Base-by-base conservation (phyloP, 2,797 vertebrate genomes). In the Eulemur mongoz region DNA sequence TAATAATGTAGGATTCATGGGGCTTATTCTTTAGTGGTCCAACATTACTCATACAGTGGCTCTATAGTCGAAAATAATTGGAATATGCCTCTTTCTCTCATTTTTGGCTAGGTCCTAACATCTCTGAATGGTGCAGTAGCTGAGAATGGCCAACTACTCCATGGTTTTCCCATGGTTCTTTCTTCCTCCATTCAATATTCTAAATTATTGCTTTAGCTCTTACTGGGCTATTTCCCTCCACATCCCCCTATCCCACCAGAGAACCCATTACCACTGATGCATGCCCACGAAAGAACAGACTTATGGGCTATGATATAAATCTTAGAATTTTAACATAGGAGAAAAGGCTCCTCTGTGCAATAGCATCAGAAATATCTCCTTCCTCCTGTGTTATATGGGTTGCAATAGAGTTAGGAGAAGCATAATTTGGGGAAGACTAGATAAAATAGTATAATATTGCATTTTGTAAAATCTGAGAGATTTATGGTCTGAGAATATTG, bases 391-490 rank as follows among this genome's bases (percentile, higher is more conserved):
- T 50, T 79, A 61, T 40, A 27, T 22, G 18, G 18, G 69, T 80
- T 59, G 7, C 14, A 92, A 50, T 27, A 40, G 25, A 11, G 75
- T 54, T 83, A 22, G 27, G 14, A 48, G 52, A 69, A 73, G 48
- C 43, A 82, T 57, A 91, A 91, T 70, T 65, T 80, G 32, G 3
- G 5, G 43, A 86, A 69, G 23, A 81, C 54, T 76, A 87, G 27
- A 81, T 76, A 87, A 91, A 97, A 97, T 20, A 83, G 14, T 50
- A 40, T 69, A 87, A 22, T 38, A 81, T 4, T 79, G 13, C 6
- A 57, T 85, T 84, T 78, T 91, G 14, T 90, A 50, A 96, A 94
- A 92, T 54, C 83, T 78, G 40, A 93, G 40, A 95, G 43, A 89
- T 78, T 76, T 91, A 78, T 48, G 1, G 1, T 67, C 38, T 93